Evolutionary conservation across 2,888 invertebrate species (phyloP).

Genomic region (Hydroisotoma schaefferi): DNA sequence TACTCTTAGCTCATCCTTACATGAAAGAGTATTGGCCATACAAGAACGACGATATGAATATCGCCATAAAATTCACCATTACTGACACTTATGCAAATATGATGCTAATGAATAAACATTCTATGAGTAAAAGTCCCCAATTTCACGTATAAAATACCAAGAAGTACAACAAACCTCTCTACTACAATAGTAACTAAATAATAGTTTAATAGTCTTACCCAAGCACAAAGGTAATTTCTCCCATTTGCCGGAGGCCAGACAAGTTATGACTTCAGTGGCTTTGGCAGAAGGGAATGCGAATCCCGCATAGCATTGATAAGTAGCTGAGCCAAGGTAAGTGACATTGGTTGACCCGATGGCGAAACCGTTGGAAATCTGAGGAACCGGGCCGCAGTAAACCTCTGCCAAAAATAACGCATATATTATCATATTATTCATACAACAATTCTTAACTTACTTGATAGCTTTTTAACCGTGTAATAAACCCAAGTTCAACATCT

Average conservation of each 20-base stretch:
- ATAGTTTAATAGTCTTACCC: slow-evolving; percentile 57
- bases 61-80: no score
- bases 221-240: slow-evolving; percentile 87
- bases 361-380: slow-evolving; percentile 96
- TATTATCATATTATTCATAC: no score
- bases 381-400: slow-evolving; percentile 95
- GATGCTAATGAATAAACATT: no score
- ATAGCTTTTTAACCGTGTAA: no score
- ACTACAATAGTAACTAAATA: not conserved
- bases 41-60: no score
- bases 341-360: slow-evolving; percentile 94
- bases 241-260: slow-evolving; percentile 85
- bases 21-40: no score
- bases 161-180: no score
- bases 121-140: no score
- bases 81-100: no score
- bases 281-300: slow-evolving; percentile 86
- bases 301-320: slow-evolving; percentile 94
- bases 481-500: no score
- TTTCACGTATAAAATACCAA: no score
- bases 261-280: slow-evolving; percentile 83
- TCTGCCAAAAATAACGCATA: slow-evolving; percentile 55
- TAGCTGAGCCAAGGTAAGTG: slow-evolving; percentile 86
- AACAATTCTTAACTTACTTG: not conserved
- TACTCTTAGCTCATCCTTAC: no score